A percentile compares a stretch with the other conserved stretches of the same genome.
Evolutionary conservation across 2,888 invertebrate species (phyloP).

Genomic region (Trichogramma dendrolimi): DNA sequence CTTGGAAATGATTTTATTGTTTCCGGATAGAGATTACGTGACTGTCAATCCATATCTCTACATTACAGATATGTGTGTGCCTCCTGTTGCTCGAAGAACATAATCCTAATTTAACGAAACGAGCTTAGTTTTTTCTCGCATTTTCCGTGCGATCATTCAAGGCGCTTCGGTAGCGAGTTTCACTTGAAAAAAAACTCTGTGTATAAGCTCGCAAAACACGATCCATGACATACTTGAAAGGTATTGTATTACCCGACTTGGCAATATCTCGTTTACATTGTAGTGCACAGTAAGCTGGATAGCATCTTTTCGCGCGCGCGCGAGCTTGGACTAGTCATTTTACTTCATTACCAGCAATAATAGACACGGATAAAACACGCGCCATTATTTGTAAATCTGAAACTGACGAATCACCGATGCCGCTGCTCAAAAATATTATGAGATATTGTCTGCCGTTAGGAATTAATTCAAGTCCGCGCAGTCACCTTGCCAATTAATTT

Average conservation of each 20-base stretch:
- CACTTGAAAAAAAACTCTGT: constrained; percentile 25
- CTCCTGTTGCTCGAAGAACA: not conserved
- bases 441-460: no score
- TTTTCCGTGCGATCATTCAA: constrained; percentile 21
- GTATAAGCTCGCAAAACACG: constrained; percentile 24
- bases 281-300: no score
- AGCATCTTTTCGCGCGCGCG: constrained; percentile 8
- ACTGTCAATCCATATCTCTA: not conserved
- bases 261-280: not conserved
- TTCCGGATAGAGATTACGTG: constrained; percentile 20
- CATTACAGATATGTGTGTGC: no score
- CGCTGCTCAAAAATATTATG: no score
- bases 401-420: constrained; percentile 23
- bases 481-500: no score
- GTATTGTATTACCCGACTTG: constrained; percentile 26
- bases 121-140: constrained; percentile 10
- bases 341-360: constrained; percentile 31
- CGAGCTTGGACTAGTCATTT: constrained; percentile 24
- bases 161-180: constrained; percentile 21
- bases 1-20: constrained; percentile 23
- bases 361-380: constrained; percentile 31
- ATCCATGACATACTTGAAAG: constrained; percentile 33
- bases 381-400: constrained; percentile 28
- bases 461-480: no score
- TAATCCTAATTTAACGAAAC: not conserved